Evolutionary conservation across 1,140 invertebrate species (phyloP).

Genomic region (Drosophila ananassae): DNA sequence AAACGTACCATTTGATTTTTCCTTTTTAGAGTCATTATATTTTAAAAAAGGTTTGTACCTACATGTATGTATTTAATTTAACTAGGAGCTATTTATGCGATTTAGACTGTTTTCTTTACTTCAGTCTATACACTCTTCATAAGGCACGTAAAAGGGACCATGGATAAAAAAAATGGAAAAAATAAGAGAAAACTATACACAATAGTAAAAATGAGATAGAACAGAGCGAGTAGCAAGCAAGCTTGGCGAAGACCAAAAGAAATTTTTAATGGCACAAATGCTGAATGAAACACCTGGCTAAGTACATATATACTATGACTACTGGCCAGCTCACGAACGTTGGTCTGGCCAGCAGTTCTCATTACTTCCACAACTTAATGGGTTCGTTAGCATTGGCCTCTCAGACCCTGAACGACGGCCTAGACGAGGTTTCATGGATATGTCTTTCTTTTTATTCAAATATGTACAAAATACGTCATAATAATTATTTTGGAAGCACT

Average conservation of each 20-base stretch:
- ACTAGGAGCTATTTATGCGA: too few species aligned
- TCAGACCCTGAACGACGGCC: constrained; percentile 6
- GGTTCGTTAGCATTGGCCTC: constrained; percentile 68
- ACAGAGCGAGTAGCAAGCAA: constrained; percentile 8
- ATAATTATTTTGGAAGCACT: too few species aligned
- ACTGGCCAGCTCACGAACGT: constrained; percentile 63
- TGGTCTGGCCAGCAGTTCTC: constrained; percentile 41
- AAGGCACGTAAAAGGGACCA: neutral
- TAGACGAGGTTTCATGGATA: neutral
- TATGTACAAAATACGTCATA: neutral
- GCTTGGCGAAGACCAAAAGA: constrained; percentile 63
- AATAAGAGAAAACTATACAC: constrained; percentile 45
- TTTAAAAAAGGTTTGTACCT: too few species aligned
- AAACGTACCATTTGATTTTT: too few species aligned
- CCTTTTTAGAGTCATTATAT: too few species aligned
- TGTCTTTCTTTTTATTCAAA: neutral
- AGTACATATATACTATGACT: constrained; percentile 12
- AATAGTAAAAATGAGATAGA: constrained; percentile 63
- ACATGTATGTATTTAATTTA: too few species aligned
- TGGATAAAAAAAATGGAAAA: constrained; percentile 3
- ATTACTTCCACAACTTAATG: constrained; percentile 55
- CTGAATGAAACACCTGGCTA: constrained; percentile 78
- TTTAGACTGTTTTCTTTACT: too few species aligned
- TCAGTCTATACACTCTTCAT: too few species aligned
- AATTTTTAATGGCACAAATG: constrained; percentile 76